phyloP scores from a whole-genome alignment of 2,888 invertebrate genomes.

The Colostygia pectinataria region DNA sequence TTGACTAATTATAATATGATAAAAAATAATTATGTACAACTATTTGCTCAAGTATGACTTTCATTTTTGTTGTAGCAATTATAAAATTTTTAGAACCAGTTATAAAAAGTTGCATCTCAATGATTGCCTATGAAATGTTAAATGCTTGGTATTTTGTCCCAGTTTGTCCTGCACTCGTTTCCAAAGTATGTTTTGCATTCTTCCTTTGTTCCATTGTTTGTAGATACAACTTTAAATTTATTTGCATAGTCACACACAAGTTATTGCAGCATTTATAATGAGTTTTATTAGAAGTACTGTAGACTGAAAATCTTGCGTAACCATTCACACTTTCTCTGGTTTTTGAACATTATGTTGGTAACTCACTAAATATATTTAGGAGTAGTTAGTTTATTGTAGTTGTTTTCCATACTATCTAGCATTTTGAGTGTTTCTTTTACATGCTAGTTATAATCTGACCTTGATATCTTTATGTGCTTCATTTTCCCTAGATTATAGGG shows the following conservation, averaged over 20 bases:
- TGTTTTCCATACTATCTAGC: neutral
- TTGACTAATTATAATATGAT: neutral
- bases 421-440: neutral
- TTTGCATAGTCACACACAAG: constrained; percentile 31
- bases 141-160: constrained; percentile 51
- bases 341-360: neutral
- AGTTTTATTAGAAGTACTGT: constrained; percentile 8
- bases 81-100: neutral
- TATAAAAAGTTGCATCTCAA: constrained; percentile 7
- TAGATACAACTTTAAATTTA: constrained; percentile 25
- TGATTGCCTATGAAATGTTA: constrained; percentile 64
- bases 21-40: no score
- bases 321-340: neutral
- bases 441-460: constrained; percentile 10
- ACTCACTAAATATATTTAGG: neutral
- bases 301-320: neutral
- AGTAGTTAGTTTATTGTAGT: constrained; percentile 4
- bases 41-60: no score
- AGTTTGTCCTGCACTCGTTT: constrained; percentile 55
- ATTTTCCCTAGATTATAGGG: constrained; percentile 1
- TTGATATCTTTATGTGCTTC: constrained; percentile 6
- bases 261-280: constrained; percentile 16
- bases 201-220: constrained; percentile 67
- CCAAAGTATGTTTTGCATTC: constrained; percentile 46
- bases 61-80: neutral